Evolutionary conservation across 1,140 invertebrate genomes (phyloP), one percentile per base, ranked within the genome.

Genomic region (Halesus radiatus): DNA sequence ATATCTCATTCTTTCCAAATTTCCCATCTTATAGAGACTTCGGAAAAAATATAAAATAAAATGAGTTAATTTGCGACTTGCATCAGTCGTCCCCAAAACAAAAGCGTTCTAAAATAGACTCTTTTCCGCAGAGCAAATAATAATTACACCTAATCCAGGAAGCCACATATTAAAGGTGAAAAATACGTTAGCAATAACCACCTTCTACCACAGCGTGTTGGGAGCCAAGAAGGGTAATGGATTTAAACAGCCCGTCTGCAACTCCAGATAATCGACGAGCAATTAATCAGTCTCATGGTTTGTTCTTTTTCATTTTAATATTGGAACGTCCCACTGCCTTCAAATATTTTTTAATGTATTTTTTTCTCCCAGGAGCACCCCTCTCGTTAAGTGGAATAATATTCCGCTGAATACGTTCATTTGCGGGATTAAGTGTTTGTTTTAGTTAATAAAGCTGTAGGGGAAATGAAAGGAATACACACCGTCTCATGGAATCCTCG

Each of bases 221-320:
- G 37, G 10, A 13, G 37, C 8, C 54, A 6, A 37, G 53, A 3
- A 20, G 68, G 68, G 26, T 80, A 80, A 80, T 80, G 78, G 78
- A 80, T 74, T 70, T 58, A 32, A 56, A 16, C 15, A 74, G 73
- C 62, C 73, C 26, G 68, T 64, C 68, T 80, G 78, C 45, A 62
- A 23, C 22, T 10, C 15, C 18, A 72, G 70, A 80, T 80, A 80
- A 80, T 32, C 60, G 66, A 37, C 22, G 6, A 37, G 78, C 70
- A 80, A 80, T 80, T 80, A 80, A 80, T 80, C 78, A 80, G 58
- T 80, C 66, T 77, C 73, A 29, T 77, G 53, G 6, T 66, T 66
- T 73, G 37, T 75, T 64, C 58, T 50, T 80, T 75, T 52, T 52
- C 37, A 73, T 70, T 73, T 79, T 79, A 18, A 72, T 77, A 77